Evolutionary conservation across 2,113 vertebrate species (phyloP).

Genomic region (Trematomus loennbergii): DNA sequence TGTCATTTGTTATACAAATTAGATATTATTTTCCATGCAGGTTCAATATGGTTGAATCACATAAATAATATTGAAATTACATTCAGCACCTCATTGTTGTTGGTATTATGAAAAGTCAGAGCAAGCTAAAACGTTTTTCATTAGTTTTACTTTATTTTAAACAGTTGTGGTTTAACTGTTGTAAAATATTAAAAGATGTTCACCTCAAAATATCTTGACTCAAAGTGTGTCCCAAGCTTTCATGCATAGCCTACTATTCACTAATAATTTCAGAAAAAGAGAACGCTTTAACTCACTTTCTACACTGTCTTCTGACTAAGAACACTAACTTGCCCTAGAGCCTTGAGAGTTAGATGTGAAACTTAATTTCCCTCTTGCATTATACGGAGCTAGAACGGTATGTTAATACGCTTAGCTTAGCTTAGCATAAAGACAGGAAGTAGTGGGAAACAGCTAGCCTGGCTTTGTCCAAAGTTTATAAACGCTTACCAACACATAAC

Average conservation of each 20-base stretch:
- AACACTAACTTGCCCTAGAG: neutral
- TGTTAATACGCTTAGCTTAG: neutral
- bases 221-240: neutral
- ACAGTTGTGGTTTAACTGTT: conserved; percentile 3
- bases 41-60: neutral
- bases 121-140: neutral
- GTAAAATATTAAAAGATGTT: neutral
- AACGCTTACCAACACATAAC: too few species aligned
- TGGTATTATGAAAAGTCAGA: conserved; percentile 1
- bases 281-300: neutral
- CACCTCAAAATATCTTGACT: neutral
- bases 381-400: neutral
- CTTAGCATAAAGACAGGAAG: neutral
- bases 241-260: too few species aligned
- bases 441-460: neutral
- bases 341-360: neutral
- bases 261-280: neutral
- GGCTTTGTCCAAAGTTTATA: neutral
- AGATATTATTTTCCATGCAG: neutral
- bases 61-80: neutral
- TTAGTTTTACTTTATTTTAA: neutral
- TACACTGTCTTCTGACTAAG: too few species aligned
- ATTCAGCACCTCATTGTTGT: conserved; percentile 8
- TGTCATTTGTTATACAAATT: conserved; percentile 12
- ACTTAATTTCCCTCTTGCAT: neutral